These are phyloP conservation scores for Raja brachyura DNA, from an alignment of 2,113 vertebrate genomes.

Conservation along the genomic window DNA sequence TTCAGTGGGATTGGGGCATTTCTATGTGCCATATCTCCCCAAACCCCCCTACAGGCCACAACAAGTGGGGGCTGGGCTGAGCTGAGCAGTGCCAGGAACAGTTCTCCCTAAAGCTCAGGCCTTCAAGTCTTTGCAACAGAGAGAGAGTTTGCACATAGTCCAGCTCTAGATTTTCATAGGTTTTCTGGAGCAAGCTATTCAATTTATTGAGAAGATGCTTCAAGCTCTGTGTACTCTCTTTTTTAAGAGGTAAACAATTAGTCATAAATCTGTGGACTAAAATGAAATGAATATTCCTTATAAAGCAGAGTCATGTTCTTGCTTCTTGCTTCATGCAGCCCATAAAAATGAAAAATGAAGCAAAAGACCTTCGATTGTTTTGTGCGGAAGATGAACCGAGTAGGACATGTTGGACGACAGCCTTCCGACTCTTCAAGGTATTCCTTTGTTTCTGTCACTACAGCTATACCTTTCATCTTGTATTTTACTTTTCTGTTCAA, in stretches of 20 bases:
- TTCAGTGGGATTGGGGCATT: too few relatives aligned
- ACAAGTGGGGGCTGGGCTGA: too few relatives aligned
- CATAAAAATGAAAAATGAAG: conserved; percentile 74
- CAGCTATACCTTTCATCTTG: background rate
- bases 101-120: too few relatives aligned
- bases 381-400: conserved; percentile 91
- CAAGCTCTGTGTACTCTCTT: background rate
- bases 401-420: conserved; percentile 86
- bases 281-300: background rate
- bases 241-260: background rate
- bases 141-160: background rate
- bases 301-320: background rate
- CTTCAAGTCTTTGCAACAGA: too few relatives aligned
- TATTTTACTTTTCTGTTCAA: background rate
- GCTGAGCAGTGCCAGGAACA: too few relatives aligned
- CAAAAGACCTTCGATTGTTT: conserved; percentile 81
- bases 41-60: too few relatives aligned
- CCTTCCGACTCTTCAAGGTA: conserved; percentile 95
- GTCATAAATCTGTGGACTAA: background rate
- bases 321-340: conserved; percentile 57
- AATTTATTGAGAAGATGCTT: background rate
- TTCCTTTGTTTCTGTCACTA: background rate
- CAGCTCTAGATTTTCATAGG: background rate
- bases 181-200: background rate
- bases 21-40: too few relatives aligned